Base-by-base conservation (phyloP, 37 sponge, comb jelly and placozoan species). In the Axinella damicornis region DNA sequence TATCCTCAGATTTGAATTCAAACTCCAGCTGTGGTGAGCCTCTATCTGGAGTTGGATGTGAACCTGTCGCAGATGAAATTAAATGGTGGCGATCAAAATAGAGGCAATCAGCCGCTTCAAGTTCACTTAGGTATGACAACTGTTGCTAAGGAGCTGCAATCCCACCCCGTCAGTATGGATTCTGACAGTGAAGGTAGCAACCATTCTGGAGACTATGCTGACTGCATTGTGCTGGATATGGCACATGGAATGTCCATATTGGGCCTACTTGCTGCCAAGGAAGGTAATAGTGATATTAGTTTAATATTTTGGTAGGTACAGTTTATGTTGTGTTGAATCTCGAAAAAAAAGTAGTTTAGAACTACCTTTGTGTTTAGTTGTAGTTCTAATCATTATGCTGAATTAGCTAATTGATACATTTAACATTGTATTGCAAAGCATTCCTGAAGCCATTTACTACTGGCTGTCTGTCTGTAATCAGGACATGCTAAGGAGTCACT, bases 261-360 rank as follows among this genome's bases (percentile, higher is more conserved):
- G 74, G 85, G 84, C 20, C 62, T 89, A 9, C n/a, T 77, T 24
- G 89, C 85, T 53, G 84, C 89, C 15, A 69, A 58, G 40, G 58
- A 70, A 72, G 85, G 85, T 84, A 13, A 2, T 41, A 12, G 9
- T 46, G 46, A 46, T 9, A 46, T 12, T 9, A 46, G 6, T 12
- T n/a, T n/a, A n/a, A n/a, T 9, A 46, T n/a, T n/a, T n/a, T n/a
- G n/a, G n/a, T n/a, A n/a, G n/a, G n/a, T n/a, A n/a, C n/a, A n/a
- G n/a, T n/a, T n/a, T n/a, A n/a, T n/a, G n/a, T n/a, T n/a, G n/a
- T n/a, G n/a, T n/a, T n/a, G n/a, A n/a, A n/a, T n/a, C n/a, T n/a
- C n/a, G n/a, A n/a, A n/a, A n/a, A n/a, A n/a, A n/a, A n/a, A n/a
- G n/a, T n/a, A n/a, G n/a, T n/a, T n/a, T n/a, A n/a, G n/a, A n/a